A percentile compares a stretch with the other conserved stretches of the same genome.
Evolutionary conservation across 2,888 invertebrate genomes (phyloP).

Genomic region (Asteroscopus sphinx): DNA sequence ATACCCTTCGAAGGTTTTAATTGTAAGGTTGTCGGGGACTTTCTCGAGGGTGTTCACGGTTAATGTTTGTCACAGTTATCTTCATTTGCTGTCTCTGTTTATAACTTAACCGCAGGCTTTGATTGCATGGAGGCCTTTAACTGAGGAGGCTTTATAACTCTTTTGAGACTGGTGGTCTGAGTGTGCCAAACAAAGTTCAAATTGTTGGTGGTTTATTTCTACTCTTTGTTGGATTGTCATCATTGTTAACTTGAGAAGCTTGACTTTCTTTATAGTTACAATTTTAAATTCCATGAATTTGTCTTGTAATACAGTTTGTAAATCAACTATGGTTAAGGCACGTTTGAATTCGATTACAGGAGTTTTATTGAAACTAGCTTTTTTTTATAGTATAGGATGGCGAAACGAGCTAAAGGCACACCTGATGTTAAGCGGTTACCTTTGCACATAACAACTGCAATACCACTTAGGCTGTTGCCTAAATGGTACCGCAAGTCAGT

Average conservation of each 20-base stretch:
- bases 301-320: no score
- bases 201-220: conserved; percentile 39
- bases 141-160: conserved; percentile 40
- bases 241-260: conserved; percentile 6
- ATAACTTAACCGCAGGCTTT: conserved; percentile 53
- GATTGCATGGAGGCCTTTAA: conserved; percentile 35
- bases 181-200: conserved; percentile 29
- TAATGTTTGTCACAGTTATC: conserved; percentile 58
- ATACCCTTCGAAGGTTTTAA: conserved; percentile 54
- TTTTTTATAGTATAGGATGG: no score
- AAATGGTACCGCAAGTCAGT: no score
- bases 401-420: no score
- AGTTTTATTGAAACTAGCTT: no score
- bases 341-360: no score
- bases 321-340: no score
- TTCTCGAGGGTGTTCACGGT: conserved; percentile 48
- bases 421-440: no score
- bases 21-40: conserved; percentile 53
- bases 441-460: no score
- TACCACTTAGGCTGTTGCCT: no score
- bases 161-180: conserved; percentile 29
- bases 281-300: not conserved
- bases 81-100: conserved; percentile 50
- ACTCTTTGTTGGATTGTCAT: conserved; percentile 29
- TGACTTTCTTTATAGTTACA: no score